Evolutionary conservation across 2,888 invertebrate species (phyloP).

Genomic region (Gisinianus flammeolus): DNA sequence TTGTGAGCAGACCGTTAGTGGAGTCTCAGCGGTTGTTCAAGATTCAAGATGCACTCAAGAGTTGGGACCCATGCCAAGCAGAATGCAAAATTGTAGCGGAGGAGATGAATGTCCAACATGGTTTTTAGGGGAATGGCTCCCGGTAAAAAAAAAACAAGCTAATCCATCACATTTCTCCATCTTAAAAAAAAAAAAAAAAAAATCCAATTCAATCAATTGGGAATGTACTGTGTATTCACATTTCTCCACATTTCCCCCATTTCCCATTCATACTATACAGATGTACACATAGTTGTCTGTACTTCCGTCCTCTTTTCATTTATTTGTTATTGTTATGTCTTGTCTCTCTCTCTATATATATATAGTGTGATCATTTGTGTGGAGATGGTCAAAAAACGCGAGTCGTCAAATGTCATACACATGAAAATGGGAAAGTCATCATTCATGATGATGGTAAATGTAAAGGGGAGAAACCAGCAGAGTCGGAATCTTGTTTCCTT

Average conservation of each 20-base stretch:
- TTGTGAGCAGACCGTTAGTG: slow-evolving; percentile 79
- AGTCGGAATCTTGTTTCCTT: slow-evolving; percentile 74
- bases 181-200: background rate
- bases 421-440: slow-evolving; percentile 61
- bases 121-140: slow-evolving; percentile 88
- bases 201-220: background rate
- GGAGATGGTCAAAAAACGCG: slow-evolving; percentile 85
- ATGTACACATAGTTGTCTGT: background rate
- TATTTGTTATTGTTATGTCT: too few species aligned
- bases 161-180: background rate
- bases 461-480: slow-evolving; percentile 72
- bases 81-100: slow-evolving; percentile 75
- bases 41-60: slow-evolving; percentile 75
- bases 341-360: too few species aligned
- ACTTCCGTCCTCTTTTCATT: background rate
- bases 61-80: slow-evolving; percentile 71
- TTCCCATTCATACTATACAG: background rate
- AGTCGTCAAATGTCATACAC: slow-evolving; percentile 75
- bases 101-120: slow-evolving; percentile 82
- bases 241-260: background rate
- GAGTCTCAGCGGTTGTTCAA: slow-evolving; percentile 75
- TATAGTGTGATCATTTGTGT: slow-evolving; percentile 86
- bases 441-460: slow-evolving; percentile 71
- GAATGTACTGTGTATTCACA: background rate
- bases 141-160: slow-evolving; percentile 67